phyloP scores from a whole-genome alignment of 2,797 vertebrate species.

The Sparus aurata region DNA sequence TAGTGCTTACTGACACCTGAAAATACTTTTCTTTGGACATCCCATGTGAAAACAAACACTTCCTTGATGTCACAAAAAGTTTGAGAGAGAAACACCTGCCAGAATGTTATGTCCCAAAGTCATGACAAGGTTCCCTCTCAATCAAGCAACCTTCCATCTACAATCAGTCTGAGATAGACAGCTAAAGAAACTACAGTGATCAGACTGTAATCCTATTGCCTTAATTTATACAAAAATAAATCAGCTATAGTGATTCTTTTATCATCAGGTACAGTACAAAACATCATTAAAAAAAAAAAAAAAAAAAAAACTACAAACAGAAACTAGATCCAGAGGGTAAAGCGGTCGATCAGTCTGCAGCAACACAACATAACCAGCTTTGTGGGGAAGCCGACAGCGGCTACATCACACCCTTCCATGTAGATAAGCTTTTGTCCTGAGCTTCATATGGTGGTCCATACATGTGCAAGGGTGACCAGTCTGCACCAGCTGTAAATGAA shows the following conservation, averaged over 20 bases:
- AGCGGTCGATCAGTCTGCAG: conserved; percentile 46
- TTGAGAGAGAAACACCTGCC: conserved; percentile 33
- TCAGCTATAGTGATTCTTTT: conserved; percentile 76
- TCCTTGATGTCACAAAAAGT: conserved; percentile 51
- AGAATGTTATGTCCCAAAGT: conserved; percentile 46
- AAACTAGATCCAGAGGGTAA: conserved; percentile 64
- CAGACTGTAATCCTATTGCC: conserved; percentile 77
- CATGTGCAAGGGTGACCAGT: conserved; percentile 32
- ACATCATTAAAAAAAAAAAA: conserved; percentile 55
- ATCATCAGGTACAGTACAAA: conserved; percentile 77
- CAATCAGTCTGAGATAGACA: conserved; percentile 59
- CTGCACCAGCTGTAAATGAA: conserved; percentile 16
- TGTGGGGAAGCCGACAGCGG: conserved; percentile 45
- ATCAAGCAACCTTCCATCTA: conserved; percentile 46
- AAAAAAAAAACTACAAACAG: conserved; percentile 48
- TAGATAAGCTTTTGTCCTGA: conserved; percentile 60
- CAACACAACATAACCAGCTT: conserved; percentile 29
- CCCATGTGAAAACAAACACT: conserved; percentile 36
- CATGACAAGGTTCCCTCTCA: conserved; percentile 34
- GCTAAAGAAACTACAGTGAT: conserved; percentile 78
- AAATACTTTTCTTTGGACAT: conserved; percentile 68
- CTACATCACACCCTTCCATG: conserved; percentile 31
- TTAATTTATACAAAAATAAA: conserved; percentile 84
- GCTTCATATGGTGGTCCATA: conserved; percentile 47
- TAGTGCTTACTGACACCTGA: conserved; percentile 65